Evolutionary conservation across 64 coral and sea anemone species (phyloP).

Genomic region (Acropora yongei): DNA sequence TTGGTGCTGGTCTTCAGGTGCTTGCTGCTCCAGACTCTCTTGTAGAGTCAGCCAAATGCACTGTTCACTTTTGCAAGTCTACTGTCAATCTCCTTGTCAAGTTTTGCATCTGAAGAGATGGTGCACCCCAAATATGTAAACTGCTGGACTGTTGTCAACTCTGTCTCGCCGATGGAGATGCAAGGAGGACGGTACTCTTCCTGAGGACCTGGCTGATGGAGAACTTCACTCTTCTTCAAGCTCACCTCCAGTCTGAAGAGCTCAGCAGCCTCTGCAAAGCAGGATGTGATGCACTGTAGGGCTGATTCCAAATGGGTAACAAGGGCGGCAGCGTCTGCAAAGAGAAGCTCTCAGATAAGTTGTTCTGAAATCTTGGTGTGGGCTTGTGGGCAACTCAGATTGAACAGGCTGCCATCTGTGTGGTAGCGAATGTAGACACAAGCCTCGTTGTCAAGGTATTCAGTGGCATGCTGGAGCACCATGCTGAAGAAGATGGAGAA

Average conservation of each 20-base stretch:
- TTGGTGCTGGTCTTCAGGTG: background rate
- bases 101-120: background rate
- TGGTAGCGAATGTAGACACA: background rate
- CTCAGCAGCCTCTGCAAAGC: background rate
- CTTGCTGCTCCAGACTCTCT: background rate
- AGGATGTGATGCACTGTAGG: background rate
- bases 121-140: background rate
- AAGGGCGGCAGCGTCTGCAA: conserved; percentile 13
- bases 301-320: background rate
- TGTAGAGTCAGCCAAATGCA: background rate
- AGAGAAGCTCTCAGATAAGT: conserved; percentile 1
- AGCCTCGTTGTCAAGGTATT: no score
- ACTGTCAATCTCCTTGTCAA: background rate
- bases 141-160: background rate
- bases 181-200: background rate
- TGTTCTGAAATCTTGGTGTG: background rate
- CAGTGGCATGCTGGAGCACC: no score
- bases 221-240: background rate
- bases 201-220: background rate
- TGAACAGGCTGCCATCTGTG: conserved; percentile 9
- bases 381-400: background rate
- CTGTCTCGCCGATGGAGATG: background rate
- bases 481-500: no score
- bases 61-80: background rate
- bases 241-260: background rate